A percentile compares a stretch with the other conserved stretches of the same genome.
These are phyloP conservation scores for Geococcyx californianus DNA, from an alignment of 2,113 vertebrate species.

Conservation along the genomic window DNA sequence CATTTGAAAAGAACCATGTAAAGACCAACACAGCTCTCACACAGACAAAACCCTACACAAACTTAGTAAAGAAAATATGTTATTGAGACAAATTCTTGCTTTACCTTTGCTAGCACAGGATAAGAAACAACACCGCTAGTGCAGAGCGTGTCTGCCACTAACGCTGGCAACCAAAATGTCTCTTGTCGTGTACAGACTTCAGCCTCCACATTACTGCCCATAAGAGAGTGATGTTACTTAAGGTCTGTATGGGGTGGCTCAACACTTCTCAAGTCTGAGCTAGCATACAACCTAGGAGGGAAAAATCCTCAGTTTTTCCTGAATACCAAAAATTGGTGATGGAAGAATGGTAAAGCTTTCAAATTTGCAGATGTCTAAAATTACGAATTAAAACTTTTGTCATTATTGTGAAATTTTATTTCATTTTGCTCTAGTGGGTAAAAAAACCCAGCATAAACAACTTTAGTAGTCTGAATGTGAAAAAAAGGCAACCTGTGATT, in stretches of 20 bases:
- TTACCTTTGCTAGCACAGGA: neutral
- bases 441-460: neutral
- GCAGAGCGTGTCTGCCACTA: neutral
- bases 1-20: neutral
- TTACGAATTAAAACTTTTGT: neutral
- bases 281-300: neutral
- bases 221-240: neutral
- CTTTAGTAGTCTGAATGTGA: neutral
- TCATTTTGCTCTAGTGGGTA: neutral
- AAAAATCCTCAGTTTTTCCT: neutral
- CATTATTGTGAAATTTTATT: neutral
- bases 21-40: neutral
- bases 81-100: neutral
- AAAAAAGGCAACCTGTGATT: conserved; percentile 18
- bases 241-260: neutral
- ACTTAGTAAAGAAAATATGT: neutral
- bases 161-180: neutral
- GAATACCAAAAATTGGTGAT: neutral
- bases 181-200: neutral
- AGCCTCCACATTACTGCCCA: neutral
- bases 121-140: neutral
- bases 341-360: neutral
- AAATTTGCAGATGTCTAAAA: neutral
- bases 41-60: neutral
- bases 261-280: neutral